A percentile compares a stretch with the other conserved stretches of the same genome.
These are phyloP conservation scores for Sylvicola fuscatus DNA, from an alignment of 2,888 invertebrate genomes.

Conservation along the genomic window DNA sequence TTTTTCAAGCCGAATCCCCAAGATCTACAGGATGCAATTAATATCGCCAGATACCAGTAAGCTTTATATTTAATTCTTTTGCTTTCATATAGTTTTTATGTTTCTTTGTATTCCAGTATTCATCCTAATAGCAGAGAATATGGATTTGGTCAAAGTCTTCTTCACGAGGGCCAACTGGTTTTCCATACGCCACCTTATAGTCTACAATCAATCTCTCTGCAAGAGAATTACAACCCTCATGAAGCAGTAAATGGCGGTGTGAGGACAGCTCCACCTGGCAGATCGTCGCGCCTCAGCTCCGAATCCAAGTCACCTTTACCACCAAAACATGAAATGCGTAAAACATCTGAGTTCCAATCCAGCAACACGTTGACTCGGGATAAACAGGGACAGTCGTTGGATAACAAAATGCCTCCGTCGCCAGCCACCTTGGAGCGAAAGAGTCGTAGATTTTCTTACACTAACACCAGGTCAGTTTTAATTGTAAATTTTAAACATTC, in stretches of 20 bases:
- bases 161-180: conserved; percentile 68
- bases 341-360: conserved; percentile 4
- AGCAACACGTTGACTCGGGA: conserved; percentile 9
- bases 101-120: conserved; percentile 26
- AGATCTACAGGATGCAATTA: conserved; percentile 63
- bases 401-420: conserved; percentile 23
- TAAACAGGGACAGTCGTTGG: conserved; percentile 16
- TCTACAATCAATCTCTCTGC: conserved; percentile 50
- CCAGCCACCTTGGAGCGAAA: conserved; percentile 23
- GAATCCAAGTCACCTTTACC: conserved; percentile 11
- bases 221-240: conserved; percentile 33
- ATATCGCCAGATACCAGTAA: conserved; percentile 41
- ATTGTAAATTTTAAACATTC: not conserved
- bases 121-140: conserved; percentile 62
- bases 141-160: conserved; percentile 85
- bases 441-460: conserved; percentile 39
- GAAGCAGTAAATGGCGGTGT: conserved; percentile 14
- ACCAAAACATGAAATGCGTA: conserved; percentile 5
- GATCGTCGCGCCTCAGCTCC: conserved; percentile 16
- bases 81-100: not conserved
- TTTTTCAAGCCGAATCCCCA: conserved; percentile 73
- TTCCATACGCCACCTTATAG: conserved; percentile 83
- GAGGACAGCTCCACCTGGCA: no score
- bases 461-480: conserved; percentile 12
- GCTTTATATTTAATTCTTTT: conserved; percentile 32